Evolutionary conservation across 2,888 invertebrate genomes (phyloP), one percentile per base, ranked within the genome.

Genomic region (Amblyjoppa fuscipennis): DNA sequence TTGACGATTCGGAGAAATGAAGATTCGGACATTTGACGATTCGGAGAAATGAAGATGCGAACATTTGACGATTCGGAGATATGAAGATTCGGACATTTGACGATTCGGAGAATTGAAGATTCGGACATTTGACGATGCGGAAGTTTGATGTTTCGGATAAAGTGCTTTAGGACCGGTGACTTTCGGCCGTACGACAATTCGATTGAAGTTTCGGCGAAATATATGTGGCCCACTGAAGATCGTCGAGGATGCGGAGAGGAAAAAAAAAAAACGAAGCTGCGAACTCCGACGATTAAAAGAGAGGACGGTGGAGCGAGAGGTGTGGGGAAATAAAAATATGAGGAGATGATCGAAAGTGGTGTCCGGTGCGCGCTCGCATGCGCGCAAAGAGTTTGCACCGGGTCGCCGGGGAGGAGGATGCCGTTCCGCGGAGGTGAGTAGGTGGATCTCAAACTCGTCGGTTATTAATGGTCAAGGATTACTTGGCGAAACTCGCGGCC

Each of bases 401-500:
- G 82, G 70, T 82, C 75, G 78, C 56, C 64, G 69, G 28, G 56
- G 73, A 28, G 56, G 66, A 74, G 74, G 78, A 77, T 83, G 61
- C 59, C 56, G 51, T 53, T 74, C 59, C 59, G 82, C 69, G 20
- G 81, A 78, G 81, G 64, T 20, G 76, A 90, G 88, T 88, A 91
- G 92, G 92, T 91, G 92, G 92, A 92, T 92, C 77, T 64, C 92
- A 91, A 88, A 83, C 77, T 80, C 88, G 85, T 87, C 89, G 45
- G 90, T 92, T 93, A 93, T 93, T 93, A 93, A 93, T 92, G 93
- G 91, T 90, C 88, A 91, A 49, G 92, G 92, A 93, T 93, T 93
- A 92, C 93, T 92, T 92, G 92, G 92, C 93, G 91, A 93, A 92
- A 92, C 92, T 92, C 91, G 89, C 89, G 90, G 90, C 91, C 92